Evolutionary conservation across 2,113 vertebrate genomes (phyloP), one percentile per base, ranked within the genome.

Genomic region (Cacatua alba): DNA sequence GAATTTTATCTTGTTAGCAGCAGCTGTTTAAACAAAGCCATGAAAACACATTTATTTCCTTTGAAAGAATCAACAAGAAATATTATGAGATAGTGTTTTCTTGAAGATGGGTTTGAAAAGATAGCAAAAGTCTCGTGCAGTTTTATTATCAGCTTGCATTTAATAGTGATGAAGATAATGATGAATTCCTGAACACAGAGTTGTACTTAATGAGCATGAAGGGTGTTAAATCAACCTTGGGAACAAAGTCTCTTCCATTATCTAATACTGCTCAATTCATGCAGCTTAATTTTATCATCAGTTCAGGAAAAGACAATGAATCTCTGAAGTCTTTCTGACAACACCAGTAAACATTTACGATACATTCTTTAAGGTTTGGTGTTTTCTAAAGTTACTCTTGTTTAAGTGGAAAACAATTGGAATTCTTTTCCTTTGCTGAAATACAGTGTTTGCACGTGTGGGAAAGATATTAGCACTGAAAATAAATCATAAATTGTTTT

Each of bases 11-110:
- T 64, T 94, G 92, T 93, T 92, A 90, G 70, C 64, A 53, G 74
- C 94, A 96, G 88, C 95, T 96, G 86, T 94, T 93, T 65, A 96
- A 96, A 96, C 80, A 96, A 71, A 92, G 49, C 71, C 81, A 60
- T 31, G 24, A 92, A 93, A 83, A 82, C 23, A 62, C 1, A 13
- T 78, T 86, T 69, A 59, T 84, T 83, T 68, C 52, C 43, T 83
- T 68, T 72, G 57, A 81, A 92, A 72, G 35, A 70, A 83, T 71
- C 39, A 78, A 41, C 19, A 93, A 62, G 29, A 79, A 82, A 7
- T 16, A 65, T 41, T 62, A 17, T 84, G 52, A 93, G 69, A 68
- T 37, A 18, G 6, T 46, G 4, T 31, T 92, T 89, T 82, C 62
- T 76, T 3, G 2, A 68, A 83, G 35, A 72, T 5, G 3, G 5